A percentile compares a stretch with the other conserved stretches of the same genome.
phyloP scores from a whole-genome alignment of 2,113 vertebrate species.

The Boulengeromyrus knoepffleri region DNA sequence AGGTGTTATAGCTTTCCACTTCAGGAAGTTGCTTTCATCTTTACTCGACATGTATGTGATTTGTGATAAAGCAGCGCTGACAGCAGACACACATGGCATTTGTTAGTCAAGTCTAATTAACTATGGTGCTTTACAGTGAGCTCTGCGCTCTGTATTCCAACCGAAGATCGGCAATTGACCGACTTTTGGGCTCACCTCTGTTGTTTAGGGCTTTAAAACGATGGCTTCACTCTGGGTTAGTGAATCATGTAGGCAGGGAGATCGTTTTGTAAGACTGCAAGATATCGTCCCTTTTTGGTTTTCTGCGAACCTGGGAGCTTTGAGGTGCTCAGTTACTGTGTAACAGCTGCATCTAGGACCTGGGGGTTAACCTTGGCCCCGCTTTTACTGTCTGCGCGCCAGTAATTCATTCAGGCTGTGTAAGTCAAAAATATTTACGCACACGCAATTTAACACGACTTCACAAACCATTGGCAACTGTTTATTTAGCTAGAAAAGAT shows the following conservation, averaged over 20 bases:
- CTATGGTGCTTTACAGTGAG: not conserved
- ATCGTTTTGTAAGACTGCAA: not conserved
- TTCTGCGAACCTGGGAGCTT: not conserved
- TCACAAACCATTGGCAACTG: not conserved
- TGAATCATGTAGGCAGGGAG: not conserved
- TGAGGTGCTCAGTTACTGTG: not conserved
- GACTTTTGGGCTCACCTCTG: not conserved
- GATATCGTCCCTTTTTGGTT: not conserved
- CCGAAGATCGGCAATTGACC: not conserved
- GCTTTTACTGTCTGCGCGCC: not conserved
- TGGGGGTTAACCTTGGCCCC: not conserved
- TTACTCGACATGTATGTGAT: not conserved
- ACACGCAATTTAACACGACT: not conserved
- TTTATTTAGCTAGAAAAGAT: not conserved
- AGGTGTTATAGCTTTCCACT: not conserved
- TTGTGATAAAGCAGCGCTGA: not conserved
- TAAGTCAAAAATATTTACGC: not conserved
- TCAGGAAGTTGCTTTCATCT: conserved; percentile 3
- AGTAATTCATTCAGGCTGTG: not conserved
- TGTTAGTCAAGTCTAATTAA: not conserved
- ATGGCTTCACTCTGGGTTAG: not conserved
- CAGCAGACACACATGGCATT: not conserved
- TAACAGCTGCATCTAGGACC: not conserved
- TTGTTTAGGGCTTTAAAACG: not conserved
- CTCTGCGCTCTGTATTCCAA: not conserved